Conservation (phyloP, 2,113 vertebrate genomes). For the Lepus americanus region DNA sequence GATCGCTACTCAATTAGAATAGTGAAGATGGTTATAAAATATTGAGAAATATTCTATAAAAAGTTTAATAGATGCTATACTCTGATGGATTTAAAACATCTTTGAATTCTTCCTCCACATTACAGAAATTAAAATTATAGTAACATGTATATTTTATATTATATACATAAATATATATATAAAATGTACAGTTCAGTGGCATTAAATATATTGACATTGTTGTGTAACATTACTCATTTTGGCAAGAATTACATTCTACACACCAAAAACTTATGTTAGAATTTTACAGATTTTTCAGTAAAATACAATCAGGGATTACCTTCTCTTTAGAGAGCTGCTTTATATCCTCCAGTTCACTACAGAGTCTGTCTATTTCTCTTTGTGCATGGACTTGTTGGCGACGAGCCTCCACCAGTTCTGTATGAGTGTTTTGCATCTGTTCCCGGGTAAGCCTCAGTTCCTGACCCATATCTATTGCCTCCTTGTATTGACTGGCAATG, state of each 20-base stretch:
- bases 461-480: constrained; percentile 85
- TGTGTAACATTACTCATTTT: constrained; percentile 26
- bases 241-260: constrained; percentile 39
- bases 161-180: not conserved
- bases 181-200: not conserved
- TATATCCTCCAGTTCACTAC: constrained; percentile 87
- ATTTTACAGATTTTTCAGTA: constrained; percentile 32
- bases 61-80: not conserved
- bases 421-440: constrained; percentile 85
- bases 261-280: constrained; percentile 18
- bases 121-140: constrained; percentile 29
- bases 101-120: constrained; percentile 18
- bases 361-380: constrained; percentile 85
- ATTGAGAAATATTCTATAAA: not conserved
- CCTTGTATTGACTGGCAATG: constrained; percentile 86
- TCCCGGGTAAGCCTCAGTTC: constrained; percentile 88
- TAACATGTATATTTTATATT: too few species aligned
- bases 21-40: constrained; percentile 55
- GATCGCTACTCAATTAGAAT: constrained; percentile 44
- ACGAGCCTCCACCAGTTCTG: constrained; percentile 87
- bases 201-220: constrained; percentile 17
- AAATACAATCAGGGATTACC: constrained; percentile 84
- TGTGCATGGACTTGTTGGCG: constrained; percentile 84
- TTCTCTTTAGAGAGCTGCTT: constrained; percentile 88
- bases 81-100: constrained; percentile 17